Conservation (phyloP, 2,888 invertebrate species). For the Noctua comes region DNA sequence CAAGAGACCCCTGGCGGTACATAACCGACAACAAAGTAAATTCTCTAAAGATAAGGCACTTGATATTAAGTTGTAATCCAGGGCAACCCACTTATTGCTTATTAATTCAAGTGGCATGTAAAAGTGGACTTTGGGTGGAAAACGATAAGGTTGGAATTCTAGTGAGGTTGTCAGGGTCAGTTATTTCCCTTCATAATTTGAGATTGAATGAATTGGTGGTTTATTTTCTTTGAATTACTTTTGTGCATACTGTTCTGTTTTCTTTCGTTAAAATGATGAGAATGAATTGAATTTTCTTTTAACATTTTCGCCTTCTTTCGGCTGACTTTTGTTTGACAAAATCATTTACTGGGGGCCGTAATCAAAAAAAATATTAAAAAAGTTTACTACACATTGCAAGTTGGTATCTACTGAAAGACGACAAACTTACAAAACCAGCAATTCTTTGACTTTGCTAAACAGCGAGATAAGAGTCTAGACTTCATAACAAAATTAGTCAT, state of each 20-base stretch:
- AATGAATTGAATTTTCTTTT: neutral
- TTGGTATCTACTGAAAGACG: neutral
- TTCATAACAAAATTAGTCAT: neutral
- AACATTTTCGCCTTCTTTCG: neutral
- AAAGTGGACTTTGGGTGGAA: slow-evolving; percentile 2
- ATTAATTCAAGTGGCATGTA: slow-evolving; percentile 39
- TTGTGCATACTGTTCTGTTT: slow-evolving; percentile 18
- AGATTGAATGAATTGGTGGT: slow-evolving; percentile 43
- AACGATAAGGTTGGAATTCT: slow-evolving; percentile 33
- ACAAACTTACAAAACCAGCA: neutral
- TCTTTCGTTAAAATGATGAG: slow-evolving; percentile 7
- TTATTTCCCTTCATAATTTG: slow-evolving; percentile 46
- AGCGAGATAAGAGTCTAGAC: too few species aligned
- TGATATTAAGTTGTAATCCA: slow-evolving; percentile 67
- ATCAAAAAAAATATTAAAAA: neutral
- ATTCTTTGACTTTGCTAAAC: neutral
- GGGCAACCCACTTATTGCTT: slow-evolving; percentile 60
- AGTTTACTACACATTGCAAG: neutral
- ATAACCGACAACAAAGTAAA: slow-evolving; percentile 67
- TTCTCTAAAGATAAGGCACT: slow-evolving; percentile 66
- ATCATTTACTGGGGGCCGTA: neutral
- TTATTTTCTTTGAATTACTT: slow-evolving; percentile 43
- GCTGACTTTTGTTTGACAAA: neutral
- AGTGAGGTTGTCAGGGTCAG: slow-evolving; percentile 7
- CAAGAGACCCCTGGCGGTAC: slow-evolving; percentile 54